Percentiles rank a stretch among this genome's conserved stretches.
phyloP scores from a whole-genome alignment of 2,888 invertebrate species.

The Trachelus iudaicus region DNA sequence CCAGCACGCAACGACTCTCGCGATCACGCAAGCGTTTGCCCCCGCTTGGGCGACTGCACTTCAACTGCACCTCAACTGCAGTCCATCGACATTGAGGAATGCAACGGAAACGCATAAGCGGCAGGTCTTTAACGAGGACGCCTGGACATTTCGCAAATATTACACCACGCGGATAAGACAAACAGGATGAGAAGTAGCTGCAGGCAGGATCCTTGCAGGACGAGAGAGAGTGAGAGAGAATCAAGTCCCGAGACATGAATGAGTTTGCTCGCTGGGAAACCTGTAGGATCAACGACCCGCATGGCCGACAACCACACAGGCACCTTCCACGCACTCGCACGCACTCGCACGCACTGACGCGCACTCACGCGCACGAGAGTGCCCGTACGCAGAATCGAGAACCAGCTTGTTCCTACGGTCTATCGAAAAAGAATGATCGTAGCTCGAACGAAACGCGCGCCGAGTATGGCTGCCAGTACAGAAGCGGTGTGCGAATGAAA shows the following conservation, averaged over 20 bases:
- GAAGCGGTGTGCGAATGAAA: background rate
- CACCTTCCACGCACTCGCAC: background rate
- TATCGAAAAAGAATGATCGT: background rate
- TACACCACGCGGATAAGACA: background rate
- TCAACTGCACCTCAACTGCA: background rate
- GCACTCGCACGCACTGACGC: background rate
- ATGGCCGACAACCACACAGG: conserved; percentile 4
- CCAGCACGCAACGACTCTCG: background rate
- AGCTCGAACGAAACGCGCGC: background rate
- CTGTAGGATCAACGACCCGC: conserved; percentile 23
- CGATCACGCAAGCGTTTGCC: background rate
- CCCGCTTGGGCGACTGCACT: background rate
- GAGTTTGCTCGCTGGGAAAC: conserved; percentile 3
- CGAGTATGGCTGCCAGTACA: background rate
- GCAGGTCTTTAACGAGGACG: no score
- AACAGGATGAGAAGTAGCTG: background rate
- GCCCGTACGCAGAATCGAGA: background rate
- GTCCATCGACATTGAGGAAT: background rate
- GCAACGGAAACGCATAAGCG: background rate
- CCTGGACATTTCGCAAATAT: background rate
- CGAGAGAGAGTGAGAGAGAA: no score
- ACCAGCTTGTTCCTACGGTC: background rate
- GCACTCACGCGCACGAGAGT: background rate
- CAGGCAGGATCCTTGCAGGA: background rate
- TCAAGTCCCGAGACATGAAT: background rate